A percentile compares a stretch with the other conserved stretches of the same genome.
These are phyloP conservation scores for Lamellibrachia satsuma DNA, from an alignment of 2,888 invertebrate species.

Conservation along the genomic window DNA sequence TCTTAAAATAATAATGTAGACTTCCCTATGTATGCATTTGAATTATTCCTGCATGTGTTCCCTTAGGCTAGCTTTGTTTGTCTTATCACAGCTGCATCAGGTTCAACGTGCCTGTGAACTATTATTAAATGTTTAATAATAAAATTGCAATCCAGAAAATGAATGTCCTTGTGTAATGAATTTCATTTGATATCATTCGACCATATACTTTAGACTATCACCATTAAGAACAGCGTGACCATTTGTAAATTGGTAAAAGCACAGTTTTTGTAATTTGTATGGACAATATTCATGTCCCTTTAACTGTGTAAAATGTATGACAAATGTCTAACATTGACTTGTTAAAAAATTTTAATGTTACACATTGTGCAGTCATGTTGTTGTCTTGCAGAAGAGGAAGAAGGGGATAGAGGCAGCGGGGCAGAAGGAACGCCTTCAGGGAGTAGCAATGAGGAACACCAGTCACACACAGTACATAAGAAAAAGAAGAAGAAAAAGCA, in stretches of 20 bases:
- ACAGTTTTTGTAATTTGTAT: neutral
- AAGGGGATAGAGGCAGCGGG: neutral
- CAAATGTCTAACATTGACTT: neutral
- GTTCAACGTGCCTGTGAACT: too few relatives aligned
- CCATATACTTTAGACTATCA: neutral
- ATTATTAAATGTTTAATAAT: too few relatives aligned
- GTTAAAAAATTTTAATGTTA: neutral
- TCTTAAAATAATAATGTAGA: too few relatives aligned
- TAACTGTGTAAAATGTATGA: neutral
- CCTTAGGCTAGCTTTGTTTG: too few relatives aligned
- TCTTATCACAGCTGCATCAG: too few relatives aligned
- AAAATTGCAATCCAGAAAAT: neutral
- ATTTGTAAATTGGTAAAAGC: neutral
- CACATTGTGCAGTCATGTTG: neutral
- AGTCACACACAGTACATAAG: neutral
- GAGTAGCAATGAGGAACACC: constrained; percentile 6
- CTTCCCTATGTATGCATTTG: too few relatives aligned
- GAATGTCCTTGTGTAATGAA: neutral
- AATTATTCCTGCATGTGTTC: too few relatives aligned
- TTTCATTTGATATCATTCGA: neutral
- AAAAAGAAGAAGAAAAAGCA: constrained; percentile 17
- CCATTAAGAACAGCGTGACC: too few relatives aligned
- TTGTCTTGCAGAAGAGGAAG: neutral
- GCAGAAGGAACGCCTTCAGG: neutral
- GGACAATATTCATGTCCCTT: neutral